Percentiles rank a stretch among this genome's conserved stretches.
These are phyloP conservation scores for Synergus japonicus DNA, from an alignment of 2,888 invertebrate species.

Conservation along the genomic window DNA sequence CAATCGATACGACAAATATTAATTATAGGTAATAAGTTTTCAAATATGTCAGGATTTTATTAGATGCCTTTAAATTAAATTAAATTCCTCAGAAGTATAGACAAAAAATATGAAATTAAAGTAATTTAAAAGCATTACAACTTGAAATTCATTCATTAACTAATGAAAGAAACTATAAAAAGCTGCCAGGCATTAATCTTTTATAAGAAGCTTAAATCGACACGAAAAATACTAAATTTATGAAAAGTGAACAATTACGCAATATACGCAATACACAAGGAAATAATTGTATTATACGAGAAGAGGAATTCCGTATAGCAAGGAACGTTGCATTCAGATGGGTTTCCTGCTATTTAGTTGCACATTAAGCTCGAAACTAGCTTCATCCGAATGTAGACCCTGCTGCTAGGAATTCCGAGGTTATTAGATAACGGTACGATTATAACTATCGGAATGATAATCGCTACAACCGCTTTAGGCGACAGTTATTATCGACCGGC, in stretches of 20 bases:
- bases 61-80: too few species aligned
- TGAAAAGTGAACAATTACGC: background rate
- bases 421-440: slow-evolving; percentile 38
- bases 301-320: slow-evolving; percentile 4
- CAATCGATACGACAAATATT: background rate
- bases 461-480: slow-evolving; percentile 40
- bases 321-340: slow-evolving; percentile 36
- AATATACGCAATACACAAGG: background rate
- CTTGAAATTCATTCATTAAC: too few species aligned
- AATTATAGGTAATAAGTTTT: background rate
- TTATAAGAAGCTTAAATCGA: too few species aligned
- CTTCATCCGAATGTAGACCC: slow-evolving; percentile 34
- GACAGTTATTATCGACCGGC: slow-evolving; percentile 39
- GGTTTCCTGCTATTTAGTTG: slow-evolving; percentile 39
- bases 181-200: too few species aligned
- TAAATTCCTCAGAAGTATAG: too few species aligned
- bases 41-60: background rate
- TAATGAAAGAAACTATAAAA: too few species aligned
- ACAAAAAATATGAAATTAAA: too few species aligned
- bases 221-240: background rate
- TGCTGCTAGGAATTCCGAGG: slow-evolving; percentile 31
- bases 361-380: slow-evolving; percentile 35
- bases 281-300: slow-evolving; percentile 18
- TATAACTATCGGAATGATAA: slow-evolving; percentile 41
- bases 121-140: too few species aligned